Base-by-base conservation (phyloP, 1,140 invertebrate species). In the Lordiphosa collinella region DNA sequence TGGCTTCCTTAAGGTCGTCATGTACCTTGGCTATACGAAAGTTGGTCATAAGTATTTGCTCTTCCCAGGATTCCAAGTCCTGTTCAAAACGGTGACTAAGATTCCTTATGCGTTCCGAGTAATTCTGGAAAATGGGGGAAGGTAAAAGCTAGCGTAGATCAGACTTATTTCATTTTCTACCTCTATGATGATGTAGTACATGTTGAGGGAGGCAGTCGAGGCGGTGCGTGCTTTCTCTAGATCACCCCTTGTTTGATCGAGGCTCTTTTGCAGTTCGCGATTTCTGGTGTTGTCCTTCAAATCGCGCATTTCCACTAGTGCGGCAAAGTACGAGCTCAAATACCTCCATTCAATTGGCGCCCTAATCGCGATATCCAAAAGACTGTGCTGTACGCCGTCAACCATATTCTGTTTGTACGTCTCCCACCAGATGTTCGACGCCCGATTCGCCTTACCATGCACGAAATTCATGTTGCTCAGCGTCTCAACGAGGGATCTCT, bases 321-420 rank as follows among this genome's bases (percentile, higher is more conserved):
- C 35, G 4, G 12, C 44, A 31, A 50, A 69, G 41, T 48, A 51
- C 9, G 37, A 9, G 10, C 51, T 16, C 6, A 59, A 13, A 29
- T 69, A 65, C 1, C 65, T 44, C 53, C 55, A 59, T 35, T 69
- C 43, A 9, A 69, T 69, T 10, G 65, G 65, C 12, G 32, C 6
- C 0, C 7, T 11, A 3, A 64, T 4, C 0, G 34, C 18, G 0
- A 11, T 13, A 10, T 50, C 49, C 12, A 25, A 29, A n/a, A 36
- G 2, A 2, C 18, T 22, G 18, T 22, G 5, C 16, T 35, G 13
- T 7, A 50, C 35, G 0, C 36, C 13, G 1, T n/a, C 9, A 9
- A 25, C n/a, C 16, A 47, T 1, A 1, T 43, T 12, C 0, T 1
- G 0, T 3, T 31, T 25, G 35, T 38, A 13, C 2, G n/a, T 2